Evolutionary conservation across 92 coral and sea anemone genomes (phyloP), one percentile per base, ranked within the genome.

Genomic region (Zoanthus sociatus): DNA sequence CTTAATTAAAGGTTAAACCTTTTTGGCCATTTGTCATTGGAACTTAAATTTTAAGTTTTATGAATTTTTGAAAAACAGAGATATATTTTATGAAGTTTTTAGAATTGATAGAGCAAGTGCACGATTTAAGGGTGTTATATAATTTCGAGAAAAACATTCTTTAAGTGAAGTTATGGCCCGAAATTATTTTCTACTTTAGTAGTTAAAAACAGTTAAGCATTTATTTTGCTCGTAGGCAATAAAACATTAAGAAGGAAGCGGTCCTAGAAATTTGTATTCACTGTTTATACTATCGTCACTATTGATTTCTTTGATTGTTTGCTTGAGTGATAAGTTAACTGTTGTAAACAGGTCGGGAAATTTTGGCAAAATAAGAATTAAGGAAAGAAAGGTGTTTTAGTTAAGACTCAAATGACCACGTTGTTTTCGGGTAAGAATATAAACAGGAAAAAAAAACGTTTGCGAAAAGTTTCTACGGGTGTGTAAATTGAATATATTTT

Each of bases 381-480:
- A 5, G 0, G 31, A 5, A 4, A 5, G 1, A 20, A 17, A 9
- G 5, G 30, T 63, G 9, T 17, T 17, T 48, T 1, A 63, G 26
- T 63, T 63, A 5, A n/a, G 69, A 7, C 26, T 17, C 30, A 4
- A 7, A 37, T 37, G 6, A 1, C 69, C 8, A 63, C 10, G 20
- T 63, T 63, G 69, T 63, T 63, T 63, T 63, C 69, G 30, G 30
- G 9, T 21, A 63, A 17, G 42, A 37, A 37, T 37, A 37, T 37
- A 63, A 63, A 63, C 10, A 50, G 12, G 17, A 17, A 63, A 18
- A 17, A 17, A 63, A 17, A 20, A 3, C 69, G 21, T 61, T 7
- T n/a, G 31, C 84, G 81, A 78, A 66, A 53, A 69, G 71, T 51
- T 76, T 76, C 78, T 85, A 14, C 58, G 86, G 60, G 16, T 14